Conservation (phyloP, 2,888 invertebrate genomes). For the Acanthosoma haemorrhoidale region DNA sequence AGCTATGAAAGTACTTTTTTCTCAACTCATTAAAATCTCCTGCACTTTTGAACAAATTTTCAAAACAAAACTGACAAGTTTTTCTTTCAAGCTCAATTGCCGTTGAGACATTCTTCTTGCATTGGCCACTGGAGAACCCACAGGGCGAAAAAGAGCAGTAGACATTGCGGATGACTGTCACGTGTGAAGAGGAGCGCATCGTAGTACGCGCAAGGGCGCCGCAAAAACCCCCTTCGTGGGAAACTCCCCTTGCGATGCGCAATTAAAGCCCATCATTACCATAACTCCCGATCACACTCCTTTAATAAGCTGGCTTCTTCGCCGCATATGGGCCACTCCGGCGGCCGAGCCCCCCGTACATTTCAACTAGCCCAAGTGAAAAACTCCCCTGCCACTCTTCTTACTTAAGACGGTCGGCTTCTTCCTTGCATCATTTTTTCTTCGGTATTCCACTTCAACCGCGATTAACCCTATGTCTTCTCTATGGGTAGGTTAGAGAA, state of each 20-base stretch:
- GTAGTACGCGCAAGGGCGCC: background rate
- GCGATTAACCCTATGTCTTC: no score
- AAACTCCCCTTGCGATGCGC: background rate
- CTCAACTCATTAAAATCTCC: no score
- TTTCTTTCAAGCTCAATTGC: no score
- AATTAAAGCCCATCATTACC: background rate
- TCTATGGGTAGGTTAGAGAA: no score
- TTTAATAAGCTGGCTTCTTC: background rate
- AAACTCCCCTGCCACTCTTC: background rate
- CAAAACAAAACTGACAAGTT: no score
- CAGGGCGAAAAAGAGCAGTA: background rate
- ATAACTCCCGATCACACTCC: background rate
- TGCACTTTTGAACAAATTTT: no score
- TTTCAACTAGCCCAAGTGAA: background rate
- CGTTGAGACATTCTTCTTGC: no score
- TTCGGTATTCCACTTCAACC: no score
- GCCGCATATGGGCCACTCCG: background rate
- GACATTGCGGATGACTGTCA: background rate
- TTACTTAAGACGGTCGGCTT: background rate
- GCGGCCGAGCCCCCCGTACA: background rate
- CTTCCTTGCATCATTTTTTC: no score
- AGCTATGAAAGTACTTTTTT: no score
- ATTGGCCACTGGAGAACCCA: background rate
- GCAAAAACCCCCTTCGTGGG: background rate
- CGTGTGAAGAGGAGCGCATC: conserved; percentile 3